Percentiles rank a stretch among this genome's conserved stretches.
phyloP scores from a whole-genome alignment of 1,140 invertebrate species.

The Gonatopus flavifemur region DNA sequence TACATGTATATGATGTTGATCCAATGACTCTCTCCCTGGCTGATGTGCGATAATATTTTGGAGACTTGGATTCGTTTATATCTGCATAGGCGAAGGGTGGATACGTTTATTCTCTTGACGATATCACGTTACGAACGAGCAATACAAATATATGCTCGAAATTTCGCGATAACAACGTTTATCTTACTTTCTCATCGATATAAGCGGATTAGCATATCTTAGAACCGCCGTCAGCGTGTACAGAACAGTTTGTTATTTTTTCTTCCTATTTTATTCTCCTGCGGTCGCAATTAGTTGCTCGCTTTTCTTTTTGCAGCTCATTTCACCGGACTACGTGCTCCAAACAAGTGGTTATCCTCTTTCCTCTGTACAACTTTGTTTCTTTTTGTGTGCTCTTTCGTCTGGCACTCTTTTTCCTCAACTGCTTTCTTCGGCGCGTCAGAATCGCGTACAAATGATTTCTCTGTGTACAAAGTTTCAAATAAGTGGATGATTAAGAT shows the following conservation, averaged over 20 bases:
- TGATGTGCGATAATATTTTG: no score
- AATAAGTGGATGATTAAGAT: no score
- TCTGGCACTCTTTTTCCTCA: neutral
- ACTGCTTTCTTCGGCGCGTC: neutral
- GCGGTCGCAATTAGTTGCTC: neutral
- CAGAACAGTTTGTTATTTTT: slow-evolving; percentile 9
- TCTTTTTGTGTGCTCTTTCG: neutral
- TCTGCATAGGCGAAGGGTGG: no score
- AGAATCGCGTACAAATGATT: neutral
- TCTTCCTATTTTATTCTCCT: neutral
- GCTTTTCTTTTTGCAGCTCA: neutral
- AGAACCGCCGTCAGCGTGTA: neutral
- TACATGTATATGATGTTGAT: no score
- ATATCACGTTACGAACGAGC: no score
- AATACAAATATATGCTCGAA: no score
- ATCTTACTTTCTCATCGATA: no score
- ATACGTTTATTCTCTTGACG: no score
- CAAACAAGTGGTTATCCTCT: slow-evolving; percentile 9
- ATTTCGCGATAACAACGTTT: no score
- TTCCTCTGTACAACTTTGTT: slow-evolving; percentile 6
- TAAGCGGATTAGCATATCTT: slow-evolving; percentile 12
- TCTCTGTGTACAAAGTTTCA: no score
- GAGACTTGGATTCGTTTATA: no score
- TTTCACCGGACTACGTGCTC: slow-evolving; percentile 17
- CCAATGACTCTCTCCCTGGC: no score